These are phyloP conservation scores for Philotrypesis tridentata DNA, from an alignment of 1,140 invertebrate genomes.

Conservation along the genomic window DNA sequence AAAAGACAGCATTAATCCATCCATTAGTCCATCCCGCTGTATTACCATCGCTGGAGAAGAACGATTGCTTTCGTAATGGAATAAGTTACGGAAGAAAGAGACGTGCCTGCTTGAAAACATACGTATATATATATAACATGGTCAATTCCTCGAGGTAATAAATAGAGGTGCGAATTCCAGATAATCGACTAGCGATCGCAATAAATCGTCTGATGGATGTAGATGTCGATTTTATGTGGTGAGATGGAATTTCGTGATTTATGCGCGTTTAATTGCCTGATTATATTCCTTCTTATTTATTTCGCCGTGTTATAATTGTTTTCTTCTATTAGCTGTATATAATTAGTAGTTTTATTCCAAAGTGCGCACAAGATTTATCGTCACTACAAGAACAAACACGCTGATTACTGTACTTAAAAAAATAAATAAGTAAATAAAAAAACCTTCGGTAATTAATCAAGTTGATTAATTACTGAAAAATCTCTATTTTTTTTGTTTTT, in stretches of 20 bases:
- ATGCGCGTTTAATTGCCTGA: background rate
- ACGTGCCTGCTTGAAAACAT: constrained; percentile 7
- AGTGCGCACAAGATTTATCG: too few relatives aligned
- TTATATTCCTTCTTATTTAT: background rate
- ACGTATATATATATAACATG: constrained; percentile 55
- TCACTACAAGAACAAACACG: too few relatives aligned
- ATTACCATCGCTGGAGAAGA: background rate
- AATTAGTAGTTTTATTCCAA: background rate
- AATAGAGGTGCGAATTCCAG: constrained; percentile 51
- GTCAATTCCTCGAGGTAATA: constrained; percentile 59
- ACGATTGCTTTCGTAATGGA: background rate
- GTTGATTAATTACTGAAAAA: too few relatives aligned
- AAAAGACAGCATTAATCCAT: background rate
- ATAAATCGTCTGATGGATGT: constrained; percentile 44
- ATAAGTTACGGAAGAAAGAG: constrained; percentile 6
- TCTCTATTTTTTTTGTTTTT: too few relatives aligned
- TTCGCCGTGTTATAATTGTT: background rate
- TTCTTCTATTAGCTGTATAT: background rate
- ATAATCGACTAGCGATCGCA: constrained; percentile 52
- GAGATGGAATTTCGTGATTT: background rate
- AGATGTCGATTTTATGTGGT: constrained; percentile 12
- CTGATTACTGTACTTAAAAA: too few relatives aligned
- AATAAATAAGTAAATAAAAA: too few relatives aligned
- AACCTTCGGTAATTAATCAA: too few relatives aligned
- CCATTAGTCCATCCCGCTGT: background rate